Conservation (phyloP, 2,797 vertebrate species). For the Chaenodraco wilsoni region DNA sequence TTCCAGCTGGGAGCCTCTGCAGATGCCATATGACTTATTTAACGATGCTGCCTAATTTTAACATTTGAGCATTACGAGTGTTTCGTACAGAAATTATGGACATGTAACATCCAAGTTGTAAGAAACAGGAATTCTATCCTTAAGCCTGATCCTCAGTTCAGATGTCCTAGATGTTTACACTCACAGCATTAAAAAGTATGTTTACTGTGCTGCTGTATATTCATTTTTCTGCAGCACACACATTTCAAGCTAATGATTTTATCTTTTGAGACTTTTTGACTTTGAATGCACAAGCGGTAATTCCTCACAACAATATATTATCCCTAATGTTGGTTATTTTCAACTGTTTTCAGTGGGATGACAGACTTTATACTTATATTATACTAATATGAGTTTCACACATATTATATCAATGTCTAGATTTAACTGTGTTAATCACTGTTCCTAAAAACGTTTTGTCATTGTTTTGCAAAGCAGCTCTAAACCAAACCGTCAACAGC, state of each 20-base stretch:
- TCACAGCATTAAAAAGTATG: neutral
- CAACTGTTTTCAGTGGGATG: neutral
- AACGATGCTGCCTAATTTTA: neutral
- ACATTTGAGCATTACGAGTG: neutral
- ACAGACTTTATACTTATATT: neutral
- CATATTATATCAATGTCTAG: neutral
- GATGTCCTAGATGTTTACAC: conserved; percentile 8
- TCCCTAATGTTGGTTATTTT: conserved; percentile 1
- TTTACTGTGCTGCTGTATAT: neutral
- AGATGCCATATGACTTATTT: neutral
- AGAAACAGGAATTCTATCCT: neutral
- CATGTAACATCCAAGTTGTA: neutral
- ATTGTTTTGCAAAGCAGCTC: neutral
- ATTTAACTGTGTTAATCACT: neutral
- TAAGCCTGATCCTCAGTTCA: neutral
- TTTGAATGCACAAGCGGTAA: neutral
- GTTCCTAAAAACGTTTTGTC: neutral
- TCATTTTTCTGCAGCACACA: neutral
- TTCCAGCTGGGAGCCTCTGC: conserved; percentile 3
- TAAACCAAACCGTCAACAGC: neutral
- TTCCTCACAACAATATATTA: neutral
- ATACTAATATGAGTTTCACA: neutral
- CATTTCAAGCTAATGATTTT: neutral
- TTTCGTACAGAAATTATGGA: neutral
- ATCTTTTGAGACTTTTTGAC: neutral